phyloP scores from a whole-genome alignment of 2,797 vertebrate genomes.

The Gobionotothen gibberifrons region DNA sequence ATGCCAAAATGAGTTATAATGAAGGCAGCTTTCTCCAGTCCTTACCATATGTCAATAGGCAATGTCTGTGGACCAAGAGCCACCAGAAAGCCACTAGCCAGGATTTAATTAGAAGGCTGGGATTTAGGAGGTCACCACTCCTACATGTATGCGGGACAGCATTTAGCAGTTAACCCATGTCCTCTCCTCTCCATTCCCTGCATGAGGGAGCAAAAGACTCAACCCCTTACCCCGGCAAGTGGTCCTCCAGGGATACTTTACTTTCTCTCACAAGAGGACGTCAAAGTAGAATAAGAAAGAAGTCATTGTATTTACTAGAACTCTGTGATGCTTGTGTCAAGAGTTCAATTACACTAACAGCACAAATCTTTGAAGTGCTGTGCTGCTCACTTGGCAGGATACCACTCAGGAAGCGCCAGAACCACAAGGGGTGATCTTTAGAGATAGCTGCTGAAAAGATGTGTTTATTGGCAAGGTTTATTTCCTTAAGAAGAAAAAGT shows the following conservation, averaged over 20 bases:
- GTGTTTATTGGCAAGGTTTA: constrained; percentile 19
- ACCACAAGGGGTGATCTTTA: constrained; percentile 23
- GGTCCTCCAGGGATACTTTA: constrained; percentile 48
- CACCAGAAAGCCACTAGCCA: background rate
- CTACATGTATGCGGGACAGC: constrained; percentile 5
- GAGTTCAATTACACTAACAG: constrained; percentile 60
- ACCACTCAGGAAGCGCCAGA: constrained; percentile 26
- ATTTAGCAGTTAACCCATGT: constrained; percentile 36
- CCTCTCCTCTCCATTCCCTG: constrained; percentile 45
- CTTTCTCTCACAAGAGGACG: constrained; percentile 45
- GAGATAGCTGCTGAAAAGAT: constrained; percentile 22
- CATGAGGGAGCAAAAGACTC: constrained; percentile 44
- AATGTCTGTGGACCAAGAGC: constrained; percentile 14
- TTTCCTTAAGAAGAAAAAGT: constrained; percentile 10
- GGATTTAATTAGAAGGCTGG: constrained; percentile 14
- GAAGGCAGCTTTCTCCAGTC: constrained; percentile 16
- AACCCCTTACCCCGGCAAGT: constrained; percentile 43
- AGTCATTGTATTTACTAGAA: constrained; percentile 55
- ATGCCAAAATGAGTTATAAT: constrained; percentile 31
- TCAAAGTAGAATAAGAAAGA: constrained; percentile 44
- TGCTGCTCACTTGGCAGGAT: constrained; percentile 37
- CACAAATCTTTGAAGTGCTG: constrained; percentile 48
- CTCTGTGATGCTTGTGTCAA: constrained; percentile 56
- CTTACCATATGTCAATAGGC: constrained; percentile 9
- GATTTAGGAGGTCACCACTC: background rate